A percentile compares a stretch with the other conserved stretches of the same genome.
phyloP scores from a whole-genome alignment of 2,797 vertebrate genomes.

The Hyperoplus immaculatus region DNA sequence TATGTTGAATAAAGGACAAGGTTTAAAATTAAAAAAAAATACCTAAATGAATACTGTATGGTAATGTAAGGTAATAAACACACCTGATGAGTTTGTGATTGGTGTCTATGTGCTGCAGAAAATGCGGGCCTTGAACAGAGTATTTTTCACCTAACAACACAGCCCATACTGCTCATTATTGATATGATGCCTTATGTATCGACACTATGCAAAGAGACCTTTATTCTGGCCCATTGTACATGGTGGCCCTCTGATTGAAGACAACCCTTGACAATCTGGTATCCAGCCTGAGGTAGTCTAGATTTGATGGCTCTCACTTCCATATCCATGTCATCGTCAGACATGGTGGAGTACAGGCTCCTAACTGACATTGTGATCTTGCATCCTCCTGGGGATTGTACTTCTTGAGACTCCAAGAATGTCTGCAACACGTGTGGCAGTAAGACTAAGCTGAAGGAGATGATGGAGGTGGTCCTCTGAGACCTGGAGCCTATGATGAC shows the following conservation, averaged over 20 bases:
- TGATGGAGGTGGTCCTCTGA: not conserved
- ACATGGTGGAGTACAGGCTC: not conserved
- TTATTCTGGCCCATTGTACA: slow-evolving; percentile 21
- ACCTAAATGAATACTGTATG: no score
- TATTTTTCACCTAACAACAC: not conserved
- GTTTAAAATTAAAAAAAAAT: no score
- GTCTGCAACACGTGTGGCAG: not conserved
- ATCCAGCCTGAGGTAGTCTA: slow-evolving; percentile 11
- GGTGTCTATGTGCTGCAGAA: slow-evolving; percentile 25
- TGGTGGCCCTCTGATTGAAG: slow-evolving; percentile 21
- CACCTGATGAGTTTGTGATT: slow-evolving; percentile 28
- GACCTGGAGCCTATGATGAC: not conserved
- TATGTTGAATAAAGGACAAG: not conserved
- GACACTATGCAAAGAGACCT: slow-evolving; percentile 23
- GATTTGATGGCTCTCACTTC: slow-evolving; percentile 2
- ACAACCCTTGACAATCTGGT: slow-evolving; percentile 19
- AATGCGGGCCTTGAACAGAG: not conserved
- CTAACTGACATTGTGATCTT: slow-evolving; percentile 7
- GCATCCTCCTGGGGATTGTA: not conserved
- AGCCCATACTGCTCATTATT: slow-evolving; percentile 22
- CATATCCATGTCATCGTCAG: not conserved
- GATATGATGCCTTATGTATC: slow-evolving; percentile 27
- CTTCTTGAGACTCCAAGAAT: slow-evolving; percentile 17
- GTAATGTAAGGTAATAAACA: not conserved
- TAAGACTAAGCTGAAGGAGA: not conserved